Evolutionary conservation across 2,888 invertebrate genomes (phyloP), one percentile per base, ranked within the genome.

Genomic region (Zelleria hepariella): DNA sequence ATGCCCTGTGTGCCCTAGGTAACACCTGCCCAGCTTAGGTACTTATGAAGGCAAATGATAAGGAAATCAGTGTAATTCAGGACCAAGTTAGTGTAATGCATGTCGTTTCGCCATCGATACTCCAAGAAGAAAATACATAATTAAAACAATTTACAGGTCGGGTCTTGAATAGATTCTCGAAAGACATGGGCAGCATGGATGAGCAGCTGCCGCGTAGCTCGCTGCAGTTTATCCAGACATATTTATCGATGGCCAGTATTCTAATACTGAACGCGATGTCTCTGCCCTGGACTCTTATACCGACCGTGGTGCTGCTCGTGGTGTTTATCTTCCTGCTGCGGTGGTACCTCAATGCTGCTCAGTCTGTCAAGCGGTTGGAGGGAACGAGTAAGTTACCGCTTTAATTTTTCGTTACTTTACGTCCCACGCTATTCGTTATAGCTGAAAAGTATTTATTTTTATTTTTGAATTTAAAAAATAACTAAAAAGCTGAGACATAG

Each of bases 111-210:
- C n/a, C n/a, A n/a, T n/a, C n/a, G n/a, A n/a, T n/a, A n/a, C n/a
- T n/a, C n/a, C n/a, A n/a, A n/a, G n/a, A n/a, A n/a, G n/a, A n/a
- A n/a, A n/a, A n/a, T n/a, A n/a, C n/a, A 20, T 21, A 49, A 20
- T 21, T 1, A 8, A n/a, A 48, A 65, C 56, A 59, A 58, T 59
- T 68, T 66, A 52, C 67, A 85, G 92, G 92, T 61, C 82, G 92
- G 52, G 91, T 95, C 48, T 77, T 95, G 5, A 94, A 94, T 73
- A 86, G 96, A 64, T 96, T 96, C 71, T 93, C 96, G 0, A 96
- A 96, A 73, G 96, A 96, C 71, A 91, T 95, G 71, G 95, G 95
- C 0, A 91, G 93, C 0, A 92, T 95, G 72, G 95, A 95, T 67
- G 95, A 95, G 68, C 75, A 93, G 27, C 75, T 95, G 8, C 94